A percentile compares a stretch with the other conserved stretches of the same genome.
These are phyloP conservation scores for Agapornis canus DNA, from an alignment of 2,797 vertebrate species.

Conservation along the genomic window DNA sequence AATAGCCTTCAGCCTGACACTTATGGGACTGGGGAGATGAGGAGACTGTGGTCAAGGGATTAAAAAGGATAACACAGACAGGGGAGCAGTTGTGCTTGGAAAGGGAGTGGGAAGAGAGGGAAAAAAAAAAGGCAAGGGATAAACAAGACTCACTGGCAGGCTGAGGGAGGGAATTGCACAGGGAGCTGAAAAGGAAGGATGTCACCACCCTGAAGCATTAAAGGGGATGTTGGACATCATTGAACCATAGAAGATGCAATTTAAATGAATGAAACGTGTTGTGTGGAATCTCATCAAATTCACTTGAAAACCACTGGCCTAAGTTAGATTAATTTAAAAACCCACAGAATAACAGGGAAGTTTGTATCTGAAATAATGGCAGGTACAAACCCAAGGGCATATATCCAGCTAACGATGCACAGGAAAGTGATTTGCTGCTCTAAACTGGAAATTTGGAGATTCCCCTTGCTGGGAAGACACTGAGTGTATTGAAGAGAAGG, in stretches of 20 bases:
- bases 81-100: background rate
- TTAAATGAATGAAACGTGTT: background rate
- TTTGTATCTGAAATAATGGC: background rate
- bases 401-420: background rate
- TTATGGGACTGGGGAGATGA: background rate
- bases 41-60: background rate
- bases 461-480: background rate
- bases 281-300: background rate
- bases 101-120: background rate
- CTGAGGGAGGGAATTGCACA: background rate
- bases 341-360: background rate
- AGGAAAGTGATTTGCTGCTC: background rate
- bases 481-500: background rate
- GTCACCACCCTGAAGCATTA: background rate
- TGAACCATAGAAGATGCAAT: background rate
- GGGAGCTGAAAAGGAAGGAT: background rate
- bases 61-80: background rate
- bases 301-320: fast-evolving
- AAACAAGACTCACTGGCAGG: background rate
- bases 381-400: background rate
- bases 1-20: background rate
- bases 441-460: background rate
- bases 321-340: background rate
- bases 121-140: background rate
- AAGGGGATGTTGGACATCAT: background rate